Conservation (phyloP, 2,113 vertebrate species). For the Nymphicus hollandicus region DNA sequence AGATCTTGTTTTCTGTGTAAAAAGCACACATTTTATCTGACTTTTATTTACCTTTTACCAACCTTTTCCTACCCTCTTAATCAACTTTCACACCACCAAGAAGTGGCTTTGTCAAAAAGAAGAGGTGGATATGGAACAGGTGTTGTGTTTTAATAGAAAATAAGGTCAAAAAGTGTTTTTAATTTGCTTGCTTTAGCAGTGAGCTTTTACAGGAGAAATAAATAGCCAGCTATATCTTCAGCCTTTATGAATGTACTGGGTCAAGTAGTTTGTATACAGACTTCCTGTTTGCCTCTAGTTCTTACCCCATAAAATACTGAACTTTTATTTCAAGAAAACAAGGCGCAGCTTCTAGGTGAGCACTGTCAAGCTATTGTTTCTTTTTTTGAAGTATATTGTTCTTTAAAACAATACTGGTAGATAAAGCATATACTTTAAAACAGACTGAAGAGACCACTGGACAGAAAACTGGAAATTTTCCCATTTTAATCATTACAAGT, state of each 20-base stretch:
- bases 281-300: background rate
- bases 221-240: background rate
- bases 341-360: background rate
- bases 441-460: background rate
- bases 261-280: background rate
- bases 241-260: background rate
- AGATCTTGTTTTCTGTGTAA: background rate
- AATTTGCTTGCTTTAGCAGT: background rate
- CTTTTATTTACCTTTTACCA: background rate
- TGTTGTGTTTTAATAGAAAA: background rate
- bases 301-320: background rate
- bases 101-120: background rate
- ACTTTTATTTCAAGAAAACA: background rate
- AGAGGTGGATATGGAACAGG: background rate
- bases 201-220: slow-evolving; percentile 10
- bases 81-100: background rate
- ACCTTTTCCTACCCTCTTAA: background rate
- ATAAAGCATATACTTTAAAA: background rate
- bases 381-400: background rate
- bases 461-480: background rate
- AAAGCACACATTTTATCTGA: background rate
- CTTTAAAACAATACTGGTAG: background rate
- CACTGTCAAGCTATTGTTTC: background rate
- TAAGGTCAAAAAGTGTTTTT: background rate
- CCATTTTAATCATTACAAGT: background rate